Percentiles rank a stretch among this genome's conserved stretches.
phyloP scores from a whole-genome alignment of 2,797 vertebrate species.

The Smutsia temminckii region DNA sequence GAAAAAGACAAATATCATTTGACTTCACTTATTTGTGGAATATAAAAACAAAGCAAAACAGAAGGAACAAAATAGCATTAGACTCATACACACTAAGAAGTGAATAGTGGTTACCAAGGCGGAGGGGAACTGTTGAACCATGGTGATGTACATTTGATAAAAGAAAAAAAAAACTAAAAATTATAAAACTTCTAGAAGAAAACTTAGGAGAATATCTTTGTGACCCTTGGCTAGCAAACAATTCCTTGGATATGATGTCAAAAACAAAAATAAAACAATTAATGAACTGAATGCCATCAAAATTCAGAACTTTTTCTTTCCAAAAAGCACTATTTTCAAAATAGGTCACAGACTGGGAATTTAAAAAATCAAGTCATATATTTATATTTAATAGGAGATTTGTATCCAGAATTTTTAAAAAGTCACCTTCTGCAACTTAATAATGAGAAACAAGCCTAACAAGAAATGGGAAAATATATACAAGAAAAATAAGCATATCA shows the following conservation, averaged over 20 bases:
- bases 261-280: not conserved
- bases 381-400: not conserved
- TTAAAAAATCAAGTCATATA: not conserved
- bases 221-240: not conserved
- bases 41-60: too few relatives aligned
- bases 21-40: too few relatives aligned
- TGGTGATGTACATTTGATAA: too few relatives aligned
- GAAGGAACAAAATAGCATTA: too few relatives aligned
- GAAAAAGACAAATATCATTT: too few relatives aligned
- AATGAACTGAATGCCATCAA: not conserved
- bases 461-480: not conserved
- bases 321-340: not conserved
- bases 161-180: not conserved
- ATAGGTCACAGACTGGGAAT: not conserved
- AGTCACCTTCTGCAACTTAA: not conserved
- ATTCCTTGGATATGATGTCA: not conserved
- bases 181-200: not conserved
- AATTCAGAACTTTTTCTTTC: constrained; percentile 24
- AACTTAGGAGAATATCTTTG: not conserved
- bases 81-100: too few relatives aligned
- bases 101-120: too few relatives aligned
- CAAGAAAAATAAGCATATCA: too few relatives aligned
- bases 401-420: not conserved
- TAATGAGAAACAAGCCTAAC: not conserved
- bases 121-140: too few relatives aligned